Evolutionary conservation across 1,140 invertebrate genomes (phyloP), one percentile per base, ranked within the genome.

Genomic region (Apis dorsata): DNA sequence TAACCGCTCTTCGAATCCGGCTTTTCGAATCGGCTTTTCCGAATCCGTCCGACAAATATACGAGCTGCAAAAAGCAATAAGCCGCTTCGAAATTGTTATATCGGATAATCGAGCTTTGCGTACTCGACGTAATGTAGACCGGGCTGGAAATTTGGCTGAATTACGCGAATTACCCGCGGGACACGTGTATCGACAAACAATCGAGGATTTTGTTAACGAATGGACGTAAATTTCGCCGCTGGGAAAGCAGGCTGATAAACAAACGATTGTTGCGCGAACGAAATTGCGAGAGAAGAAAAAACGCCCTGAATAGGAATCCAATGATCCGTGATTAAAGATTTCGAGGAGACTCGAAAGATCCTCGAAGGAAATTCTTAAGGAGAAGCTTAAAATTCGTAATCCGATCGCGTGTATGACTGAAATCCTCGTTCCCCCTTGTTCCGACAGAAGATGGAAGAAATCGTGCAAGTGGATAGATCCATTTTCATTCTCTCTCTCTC

Each of bases 51-150:
- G 57, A 65, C 49, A 72, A 24, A 73, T 63, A 49, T 44, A 65
- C 49, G 69, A 51, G 24, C 49, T 24, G 21, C 55, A 24, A 44
- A 24, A 44, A 49, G 59, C 78, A 44, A 19, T 63, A 80, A 80
- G 78, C 78, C 28, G 70, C 15, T 28, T 2, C 15, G n/a, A 15
- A 73, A 80, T 63, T 73, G 71, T 73, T 80, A n/a, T 44, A 9
- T 44, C 51, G 15, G 51, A 73, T 80, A 55, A 73, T 80, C 68
- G 55, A 72, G 59, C 78, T 62, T 72, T n/a, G 68, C 13, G 17
- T 28, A 44, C 44, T 24, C 28, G 17, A 11, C 24, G 72, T 73
- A 49, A 21, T 57, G 34, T 62, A 34, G 21, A 3, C 21, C 34
- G 34, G 34, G 13, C 19, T 62, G 57, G 59, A 49, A 24, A 49